These are phyloP conservation scores for Garra rufa DNA, from an alignment of 2,113 vertebrate genomes.

Conservation along the genomic window DNA sequence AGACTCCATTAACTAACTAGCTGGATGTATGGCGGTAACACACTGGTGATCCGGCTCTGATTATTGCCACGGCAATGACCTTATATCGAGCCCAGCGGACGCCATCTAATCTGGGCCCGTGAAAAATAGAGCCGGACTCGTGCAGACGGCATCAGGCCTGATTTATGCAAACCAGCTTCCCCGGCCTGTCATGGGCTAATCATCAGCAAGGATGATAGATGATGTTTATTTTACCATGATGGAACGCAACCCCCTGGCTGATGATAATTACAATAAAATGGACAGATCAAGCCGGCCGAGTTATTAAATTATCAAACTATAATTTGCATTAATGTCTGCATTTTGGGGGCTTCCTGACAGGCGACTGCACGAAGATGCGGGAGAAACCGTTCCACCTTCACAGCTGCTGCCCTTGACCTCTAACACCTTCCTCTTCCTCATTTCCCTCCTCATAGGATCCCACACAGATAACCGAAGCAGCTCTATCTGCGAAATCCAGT, in stretches of 20 bases:
- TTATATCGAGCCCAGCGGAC: constrained; percentile 82
- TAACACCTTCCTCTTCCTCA: constrained; percentile 33
- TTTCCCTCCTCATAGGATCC: not conserved
- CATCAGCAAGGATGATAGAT: constrained; percentile 97
- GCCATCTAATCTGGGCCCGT: constrained; percentile 82
- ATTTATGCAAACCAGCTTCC: constrained; percentile 91
- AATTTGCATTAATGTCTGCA: constrained; percentile 90
- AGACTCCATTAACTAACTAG: constrained; percentile 21
- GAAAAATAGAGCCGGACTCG: constrained; percentile 81
- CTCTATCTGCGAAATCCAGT: not conserved
- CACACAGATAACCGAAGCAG: not conserved
- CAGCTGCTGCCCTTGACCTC: constrained; percentile 78
- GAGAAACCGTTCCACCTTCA: constrained; percentile 81
- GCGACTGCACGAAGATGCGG: constrained; percentile 68
- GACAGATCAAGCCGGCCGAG: constrained; percentile 92
- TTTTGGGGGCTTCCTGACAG: constrained; percentile 72
- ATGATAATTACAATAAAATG: constrained; percentile 99
- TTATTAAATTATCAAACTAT: constrained; percentile 97
- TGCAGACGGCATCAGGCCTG: constrained; percentile 82
- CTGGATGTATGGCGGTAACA: constrained; percentile 3
- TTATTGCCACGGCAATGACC: constrained; percentile 82
- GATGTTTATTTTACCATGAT: constrained; percentile 98
- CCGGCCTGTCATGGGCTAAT: constrained; percentile 92
- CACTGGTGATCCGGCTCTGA: constrained; percentile 65
- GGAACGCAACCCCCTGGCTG: constrained; percentile 92